phyloP scores from a whole-genome alignment of 2,797 vertebrate species.

The Pseudopleuronectes americanus region DNA sequence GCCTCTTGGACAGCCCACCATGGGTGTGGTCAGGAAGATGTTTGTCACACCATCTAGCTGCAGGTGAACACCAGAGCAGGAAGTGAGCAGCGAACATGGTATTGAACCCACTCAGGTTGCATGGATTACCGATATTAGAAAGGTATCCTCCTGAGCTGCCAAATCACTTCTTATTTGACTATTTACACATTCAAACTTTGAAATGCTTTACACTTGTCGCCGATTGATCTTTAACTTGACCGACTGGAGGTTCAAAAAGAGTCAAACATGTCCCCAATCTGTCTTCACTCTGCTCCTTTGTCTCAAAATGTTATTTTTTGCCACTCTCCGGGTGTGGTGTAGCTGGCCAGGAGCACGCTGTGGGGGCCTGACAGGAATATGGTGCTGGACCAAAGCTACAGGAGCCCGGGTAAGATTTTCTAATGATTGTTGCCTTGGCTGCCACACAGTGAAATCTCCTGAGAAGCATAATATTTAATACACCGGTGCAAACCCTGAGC shows the following conservation, averaged over 20 bases:
- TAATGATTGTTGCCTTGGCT: slow-evolving; percentile 60
- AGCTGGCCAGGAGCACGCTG: slow-evolving; percentile 55
- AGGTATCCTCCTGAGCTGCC: not conserved
- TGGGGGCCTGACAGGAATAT: slow-evolving; percentile 58
- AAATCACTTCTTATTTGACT: slow-evolving; percentile 25
- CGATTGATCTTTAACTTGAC: not conserved
- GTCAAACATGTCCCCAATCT: slow-evolving; percentile 25
- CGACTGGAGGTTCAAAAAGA: slow-evolving; percentile 13
- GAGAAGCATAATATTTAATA: slow-evolving; percentile 45
- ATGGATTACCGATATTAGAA: no score
- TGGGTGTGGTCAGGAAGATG: slow-evolving; percentile 46
- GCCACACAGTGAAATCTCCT: slow-evolving; percentile 39
- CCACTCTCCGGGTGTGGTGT: slow-evolving; percentile 41
- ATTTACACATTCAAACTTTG: not conserved
- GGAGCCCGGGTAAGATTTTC: slow-evolving; percentile 61
- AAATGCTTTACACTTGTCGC: not conserved
- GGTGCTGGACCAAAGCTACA: slow-evolving; percentile 56
- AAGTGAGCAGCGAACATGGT: not conserved
- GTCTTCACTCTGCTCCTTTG: slow-evolving; percentile 25
- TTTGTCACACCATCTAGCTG: slow-evolving; percentile 36
- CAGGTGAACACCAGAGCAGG: slow-evolving; percentile 28
- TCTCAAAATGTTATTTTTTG: slow-evolving; percentile 37
- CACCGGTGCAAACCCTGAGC: slow-evolving; percentile 36
- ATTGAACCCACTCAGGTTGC: no score
- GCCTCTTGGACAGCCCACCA: slow-evolving; percentile 2